These are phyloP conservation scores for Siniperca chuatsi DNA, from an alignment of 2,113 vertebrate species.

Conservation along the genomic window DNA sequence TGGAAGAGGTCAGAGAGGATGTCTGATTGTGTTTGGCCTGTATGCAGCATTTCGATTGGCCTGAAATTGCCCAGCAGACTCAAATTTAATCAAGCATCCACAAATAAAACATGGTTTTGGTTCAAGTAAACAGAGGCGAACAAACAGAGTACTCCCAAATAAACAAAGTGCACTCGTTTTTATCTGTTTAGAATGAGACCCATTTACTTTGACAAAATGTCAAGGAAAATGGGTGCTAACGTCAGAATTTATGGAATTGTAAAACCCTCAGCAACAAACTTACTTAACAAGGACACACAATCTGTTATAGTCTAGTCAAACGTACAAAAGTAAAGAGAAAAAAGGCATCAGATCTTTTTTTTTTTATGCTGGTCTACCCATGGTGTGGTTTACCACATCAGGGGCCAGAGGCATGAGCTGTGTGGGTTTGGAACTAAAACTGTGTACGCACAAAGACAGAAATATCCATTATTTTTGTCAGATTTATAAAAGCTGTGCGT, in stretches of 20 bases:
- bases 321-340: neutral
- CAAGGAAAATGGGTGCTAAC: neutral
- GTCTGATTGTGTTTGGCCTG: conserved; percentile 51
- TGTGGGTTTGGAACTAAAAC: neutral
- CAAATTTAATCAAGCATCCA: conserved; percentile 46
- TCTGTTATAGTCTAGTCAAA: neutral
- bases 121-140: conserved; percentile 22
- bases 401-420: neutral
- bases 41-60: conserved; percentile 29
- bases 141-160: conserved; percentile 36
- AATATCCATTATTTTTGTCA: neutral
- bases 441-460: neutral
- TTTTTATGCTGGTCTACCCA: neutral
- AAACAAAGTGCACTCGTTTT: conserved; percentile 37
- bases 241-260: conserved; percentile 11
- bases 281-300: neutral
- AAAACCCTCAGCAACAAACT: neutral
- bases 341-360: neutral
- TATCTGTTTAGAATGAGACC: neutral
- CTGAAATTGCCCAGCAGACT: conserved; percentile 46
- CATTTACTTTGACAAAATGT: conserved; percentile 1
- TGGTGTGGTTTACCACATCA: neutral
- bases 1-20: conserved; percentile 18
- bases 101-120: conserved; percentile 44
- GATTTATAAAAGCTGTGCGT: too few species aligned